phyloP scores from a whole-genome alignment of 2,113 vertebrate species.

The Isurus oxyrinchus region DNA sequence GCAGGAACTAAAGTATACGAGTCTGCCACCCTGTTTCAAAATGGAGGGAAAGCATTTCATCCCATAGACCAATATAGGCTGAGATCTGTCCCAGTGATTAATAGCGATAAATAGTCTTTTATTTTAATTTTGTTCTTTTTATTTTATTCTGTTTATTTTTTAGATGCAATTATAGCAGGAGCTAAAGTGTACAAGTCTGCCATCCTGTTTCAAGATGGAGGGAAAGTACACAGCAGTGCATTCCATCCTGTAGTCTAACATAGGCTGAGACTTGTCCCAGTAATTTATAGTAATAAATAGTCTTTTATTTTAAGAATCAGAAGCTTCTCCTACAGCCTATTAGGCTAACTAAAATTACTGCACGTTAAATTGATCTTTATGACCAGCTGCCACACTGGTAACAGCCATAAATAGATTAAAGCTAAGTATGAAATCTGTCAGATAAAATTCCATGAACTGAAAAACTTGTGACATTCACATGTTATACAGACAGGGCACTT shows the following conservation, averaged over 20 bases:
- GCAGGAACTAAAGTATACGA: neutral
- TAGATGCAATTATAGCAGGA: too few relatives aligned
- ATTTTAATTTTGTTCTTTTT: neutral
- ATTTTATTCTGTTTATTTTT: too few relatives aligned
- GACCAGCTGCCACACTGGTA: neutral
- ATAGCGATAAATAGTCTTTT: neutral
- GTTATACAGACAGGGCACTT: neutral
- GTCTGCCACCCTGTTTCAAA: neutral
- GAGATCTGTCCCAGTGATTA: neutral
- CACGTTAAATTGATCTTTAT: conserved; percentile 7
- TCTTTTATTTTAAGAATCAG: neutral
- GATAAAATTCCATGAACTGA: neutral
- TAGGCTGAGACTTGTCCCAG: neutral
- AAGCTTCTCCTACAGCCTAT: neutral
- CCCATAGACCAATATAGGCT: neutral
- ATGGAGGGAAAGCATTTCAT: neutral
- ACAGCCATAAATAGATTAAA: neutral
- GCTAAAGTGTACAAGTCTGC: neutral
- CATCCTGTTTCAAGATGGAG: neutral
- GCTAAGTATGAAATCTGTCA: conserved; percentile 19
- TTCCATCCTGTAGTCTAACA: too few relatives aligned
- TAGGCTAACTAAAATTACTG: neutral
- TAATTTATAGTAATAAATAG: neutral
- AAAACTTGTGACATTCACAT: neutral
- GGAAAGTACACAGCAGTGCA: neutral